Conservation (phyloP, 2,888 invertebrate species). For the Drosophila macrospina region DNA sequence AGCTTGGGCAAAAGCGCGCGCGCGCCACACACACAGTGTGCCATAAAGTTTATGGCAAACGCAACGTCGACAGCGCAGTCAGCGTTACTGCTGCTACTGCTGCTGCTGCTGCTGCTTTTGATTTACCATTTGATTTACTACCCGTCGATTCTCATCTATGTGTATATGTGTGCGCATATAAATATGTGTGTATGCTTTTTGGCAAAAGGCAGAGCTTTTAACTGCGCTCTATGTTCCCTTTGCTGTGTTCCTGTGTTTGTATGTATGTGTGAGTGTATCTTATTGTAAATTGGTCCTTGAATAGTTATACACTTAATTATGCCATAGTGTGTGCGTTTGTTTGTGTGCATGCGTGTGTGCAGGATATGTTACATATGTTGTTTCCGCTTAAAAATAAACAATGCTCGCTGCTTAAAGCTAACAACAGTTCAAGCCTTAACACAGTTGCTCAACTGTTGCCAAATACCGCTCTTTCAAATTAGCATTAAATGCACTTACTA, state of each 20-base stretch:
- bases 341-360: not conserved
- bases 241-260: not conserved
- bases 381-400: constrained; percentile 1
- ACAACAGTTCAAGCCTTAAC: too few relatives aligned
- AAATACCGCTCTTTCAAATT: too few relatives aligned
- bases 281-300: constrained; percentile 62
- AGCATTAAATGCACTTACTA: too few relatives aligned
- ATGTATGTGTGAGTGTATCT: constrained; percentile 14
- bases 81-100: constrained; percentile 46
- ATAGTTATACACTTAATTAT: constrained; percentile 68
- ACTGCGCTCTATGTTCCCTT: not conserved
- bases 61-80: constrained; percentile 25
- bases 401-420: not conserved
- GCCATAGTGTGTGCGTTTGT: constrained; percentile 17
- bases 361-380: constrained; percentile 6
- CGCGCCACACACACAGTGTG: constrained; percentile 28
- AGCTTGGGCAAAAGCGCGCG: constrained; percentile 28
- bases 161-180: not conserved
- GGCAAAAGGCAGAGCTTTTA: constrained; percentile 38
- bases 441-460: too few relatives aligned
- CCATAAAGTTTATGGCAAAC: constrained; percentile 65
- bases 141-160: constrained; percentile 14
- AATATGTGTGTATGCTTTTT: not conserved
- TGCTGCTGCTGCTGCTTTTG: constrained; percentile 65
- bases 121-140: constrained; percentile 71